Evolutionary conservation across 1,140 invertebrate genomes (phyloP).

Genomic region (Leucophenga varia): DNA sequence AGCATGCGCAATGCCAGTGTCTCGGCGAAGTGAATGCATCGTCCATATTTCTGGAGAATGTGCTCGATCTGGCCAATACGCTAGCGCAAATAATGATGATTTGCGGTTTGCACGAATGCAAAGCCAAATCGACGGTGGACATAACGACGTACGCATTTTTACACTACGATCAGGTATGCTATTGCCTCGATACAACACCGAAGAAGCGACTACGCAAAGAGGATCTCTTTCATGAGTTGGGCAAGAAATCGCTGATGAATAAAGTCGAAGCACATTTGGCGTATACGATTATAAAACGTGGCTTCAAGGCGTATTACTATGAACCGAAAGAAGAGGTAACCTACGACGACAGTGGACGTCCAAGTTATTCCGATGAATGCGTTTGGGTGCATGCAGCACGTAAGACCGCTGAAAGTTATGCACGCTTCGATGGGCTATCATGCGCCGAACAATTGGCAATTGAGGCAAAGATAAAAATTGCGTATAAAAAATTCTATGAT

Average conservation of each 20-base stretch:
- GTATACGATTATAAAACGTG: slow-evolving; percentile 46
- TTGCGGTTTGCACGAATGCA: slow-evolving; percentile 50
- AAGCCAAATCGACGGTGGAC: slow-evolving; percentile 47
- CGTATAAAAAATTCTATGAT: slow-evolving; percentile 48
- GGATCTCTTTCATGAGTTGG: slow-evolving; percentile 48
- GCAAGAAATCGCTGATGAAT: slow-evolving; percentile 51
- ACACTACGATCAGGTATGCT: slow-evolving; percentile 51
- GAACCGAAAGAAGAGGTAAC: slow-evolving; percentile 37
- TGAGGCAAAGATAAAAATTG: slow-evolving; percentile 48
- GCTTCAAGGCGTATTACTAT: slow-evolving; percentile 51
- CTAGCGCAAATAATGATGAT: slow-evolving; percentile 49
- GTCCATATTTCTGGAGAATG: slow-evolving; percentile 48
- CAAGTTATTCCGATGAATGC: slow-evolving; percentile 45
- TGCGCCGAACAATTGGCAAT: slow-evolving; percentile 40
- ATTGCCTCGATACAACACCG: slow-evolving; percentile 43
- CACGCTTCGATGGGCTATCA: slow-evolving; percentile 43
- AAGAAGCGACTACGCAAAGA: slow-evolving; percentile 48
- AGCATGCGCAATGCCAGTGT: slow-evolving; percentile 45
- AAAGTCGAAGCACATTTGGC: slow-evolving; percentile 48
- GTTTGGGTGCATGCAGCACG: slow-evolving; percentile 48
- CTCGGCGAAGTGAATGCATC: slow-evolving; percentile 46
- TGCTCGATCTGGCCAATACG: slow-evolving; percentile 43
- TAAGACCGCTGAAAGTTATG: slow-evolving; percentile 43
- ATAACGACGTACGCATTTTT: slow-evolving; percentile 46
- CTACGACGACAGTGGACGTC: slow-evolving; percentile 35